Percentiles rank a stretch among this genome's conserved stretches.
phyloP scores from a whole-genome alignment of 2,113 vertebrate species.

The Grallaria varia region DNA sequence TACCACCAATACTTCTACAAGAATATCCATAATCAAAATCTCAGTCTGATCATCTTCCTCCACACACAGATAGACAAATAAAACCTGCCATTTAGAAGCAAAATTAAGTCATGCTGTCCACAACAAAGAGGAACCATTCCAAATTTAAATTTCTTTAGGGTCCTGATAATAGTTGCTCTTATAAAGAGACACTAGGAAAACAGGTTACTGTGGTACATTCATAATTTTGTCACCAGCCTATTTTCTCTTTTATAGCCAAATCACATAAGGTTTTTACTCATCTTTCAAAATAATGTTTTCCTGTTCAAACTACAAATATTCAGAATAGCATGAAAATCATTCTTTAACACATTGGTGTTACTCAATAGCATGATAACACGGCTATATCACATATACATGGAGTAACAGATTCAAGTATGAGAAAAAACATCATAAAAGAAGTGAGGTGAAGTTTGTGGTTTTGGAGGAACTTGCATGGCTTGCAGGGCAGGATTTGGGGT shows the following conservation, averaged over 20 bases:
- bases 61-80: not conserved
- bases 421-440: not conserved
- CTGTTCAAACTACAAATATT: not conserved
- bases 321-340: not conserved
- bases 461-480: not conserved
- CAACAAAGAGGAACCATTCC: not conserved
- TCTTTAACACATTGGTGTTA: not conserved
- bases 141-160: not conserved
- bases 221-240: not conserved
- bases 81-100: not conserved
- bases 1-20: not conserved
- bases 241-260: not conserved
- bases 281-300: not conserved
- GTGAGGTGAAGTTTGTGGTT: not conserved
- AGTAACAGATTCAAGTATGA: not conserved
- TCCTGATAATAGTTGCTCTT: not conserved
- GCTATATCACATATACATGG: not conserved
- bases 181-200: not conserved
- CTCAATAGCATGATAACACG: not conserved
- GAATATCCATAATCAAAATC: not conserved
- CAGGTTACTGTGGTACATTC: not conserved
- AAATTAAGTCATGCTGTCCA: not conserved
- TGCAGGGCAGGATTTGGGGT: not conserved
- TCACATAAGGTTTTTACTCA: not conserved
- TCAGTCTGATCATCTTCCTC: not conserved